Base-by-base conservation (phyloP, 2,113 vertebrate genomes). In the Python bivittatus region DNA sequence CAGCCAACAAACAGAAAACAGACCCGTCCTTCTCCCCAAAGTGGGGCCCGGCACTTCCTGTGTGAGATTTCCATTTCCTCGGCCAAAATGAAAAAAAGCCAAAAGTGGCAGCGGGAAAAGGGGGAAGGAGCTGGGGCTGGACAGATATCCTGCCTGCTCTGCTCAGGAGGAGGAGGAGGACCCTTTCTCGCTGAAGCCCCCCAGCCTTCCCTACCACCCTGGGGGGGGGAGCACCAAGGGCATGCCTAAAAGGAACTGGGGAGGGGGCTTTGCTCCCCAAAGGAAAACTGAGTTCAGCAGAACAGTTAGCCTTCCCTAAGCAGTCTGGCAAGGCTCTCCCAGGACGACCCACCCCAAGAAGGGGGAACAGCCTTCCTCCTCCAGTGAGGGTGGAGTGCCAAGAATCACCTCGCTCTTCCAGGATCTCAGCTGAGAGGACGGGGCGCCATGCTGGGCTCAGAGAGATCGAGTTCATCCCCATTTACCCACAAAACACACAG, bases 61-160 rank as follows among this genome's bases (percentile, higher is more conserved):
- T 97, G 97, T 97, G 97, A 98, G 97, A 96, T 95, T 97, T 97
- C 97, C 97, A 97, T 97, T 98, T 98, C 97, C 97, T 97, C 97
- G 96, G 97, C 96, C 96, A 97, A 92, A 97, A 98, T 92, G 97
- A 97, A 97, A 97, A 96, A 97, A 96, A 96, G 97, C 11, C 95
- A 94, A 94, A 95, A 97, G 92, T 86, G 94, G 95, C 94, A 92
- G 96, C 93, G 94, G 96, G 95, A 94, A 95, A 96, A 68, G 29
- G 92, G 94, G 93, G 93, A 95, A 94, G 95, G 56, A 4, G 94
- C 95, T 93, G 96, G 96, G 94, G 96, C 94, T 95, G 97, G 97
- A 96, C 90, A 64, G 95, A 94, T n/a, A 60, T 84, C 87, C 91
- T 53, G 44, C 91, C 52, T 23, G 86, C 20, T n/a, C 85, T 57